Conservation (phyloP, 37 sponge, comb jelly and placozoan genomes). For the Oopsacas minuta region DNA sequence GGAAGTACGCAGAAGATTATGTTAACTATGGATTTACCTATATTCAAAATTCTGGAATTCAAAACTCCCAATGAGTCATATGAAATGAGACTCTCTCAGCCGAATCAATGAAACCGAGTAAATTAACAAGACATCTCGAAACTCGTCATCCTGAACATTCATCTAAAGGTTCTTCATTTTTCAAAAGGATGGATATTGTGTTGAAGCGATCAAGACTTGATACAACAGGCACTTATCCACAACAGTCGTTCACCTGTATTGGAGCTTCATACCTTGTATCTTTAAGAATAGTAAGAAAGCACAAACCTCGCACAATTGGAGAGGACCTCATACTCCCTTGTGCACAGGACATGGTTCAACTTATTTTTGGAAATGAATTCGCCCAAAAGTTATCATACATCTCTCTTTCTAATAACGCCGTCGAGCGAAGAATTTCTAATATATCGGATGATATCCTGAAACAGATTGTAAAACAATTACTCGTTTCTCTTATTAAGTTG, state of each 20-base stretch:
- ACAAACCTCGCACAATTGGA: neutral
- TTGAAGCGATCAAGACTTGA: neutral
- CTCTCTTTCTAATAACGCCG: neutral
- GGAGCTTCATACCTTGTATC: neutral
- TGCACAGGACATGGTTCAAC: neutral
- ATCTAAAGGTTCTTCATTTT: neutral
- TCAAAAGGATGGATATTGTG: neutral
- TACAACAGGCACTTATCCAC: neutral
- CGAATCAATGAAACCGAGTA: neutral
- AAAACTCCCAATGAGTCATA: neutral
- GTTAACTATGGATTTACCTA: no score
- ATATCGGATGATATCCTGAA: neutral
- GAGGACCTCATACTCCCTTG: neutral
- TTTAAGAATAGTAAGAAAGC: neutral
- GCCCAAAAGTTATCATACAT: neutral
- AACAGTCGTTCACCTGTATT: neutral
- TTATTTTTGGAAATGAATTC: neutral
- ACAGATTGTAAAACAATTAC: neutral
- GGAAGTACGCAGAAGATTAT: no score
- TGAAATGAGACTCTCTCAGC: no score
- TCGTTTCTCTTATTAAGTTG: neutral
- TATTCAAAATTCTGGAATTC: neutral
- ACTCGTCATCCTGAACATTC: neutral
- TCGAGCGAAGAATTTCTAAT: neutral
- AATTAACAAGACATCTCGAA: neutral